Conservation (phyloP, 2,113 vertebrate species). For the Anguilla rostrata region DNA sequence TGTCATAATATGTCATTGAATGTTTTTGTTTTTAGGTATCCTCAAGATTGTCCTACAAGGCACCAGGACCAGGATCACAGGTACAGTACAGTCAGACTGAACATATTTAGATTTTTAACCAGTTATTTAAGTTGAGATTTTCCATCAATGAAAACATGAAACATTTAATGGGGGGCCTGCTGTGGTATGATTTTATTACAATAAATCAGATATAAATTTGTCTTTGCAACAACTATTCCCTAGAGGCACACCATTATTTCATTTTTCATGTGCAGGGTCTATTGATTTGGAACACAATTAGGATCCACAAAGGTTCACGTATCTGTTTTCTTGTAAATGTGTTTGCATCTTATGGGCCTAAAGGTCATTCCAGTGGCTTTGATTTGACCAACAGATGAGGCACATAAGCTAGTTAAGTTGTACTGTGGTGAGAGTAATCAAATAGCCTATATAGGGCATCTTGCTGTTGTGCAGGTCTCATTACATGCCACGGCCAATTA, state of each 20-base stretch:
- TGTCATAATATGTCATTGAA: neutral
- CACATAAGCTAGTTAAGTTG: neutral
- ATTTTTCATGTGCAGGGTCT: neutral
- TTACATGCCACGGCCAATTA: neutral
- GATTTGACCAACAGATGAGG: neutral
- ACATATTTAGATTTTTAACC: neutral
- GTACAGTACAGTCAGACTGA: conserved; percentile 57
- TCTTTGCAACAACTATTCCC: neutral
- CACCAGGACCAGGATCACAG: conserved; percentile 70
- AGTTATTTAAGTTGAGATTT: neutral
- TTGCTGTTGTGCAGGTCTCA: neutral
- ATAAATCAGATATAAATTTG: neutral
- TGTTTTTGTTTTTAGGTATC: conserved; percentile 74
- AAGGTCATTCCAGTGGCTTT: neutral
- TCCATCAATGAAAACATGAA: neutral
- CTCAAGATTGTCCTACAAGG: conserved; percentile 80
- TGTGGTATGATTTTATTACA: neutral
- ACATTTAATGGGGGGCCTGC: neutral
- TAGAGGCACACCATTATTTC: neutral
- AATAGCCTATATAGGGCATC: neutral
- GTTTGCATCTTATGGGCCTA: neutral
- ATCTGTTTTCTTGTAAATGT: neutral
- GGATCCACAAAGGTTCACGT: neutral
- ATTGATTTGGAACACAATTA: neutral
- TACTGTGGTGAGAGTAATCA: neutral